These are phyloP conservation scores for Ctenochaetus hawaiiensis DNA, from an alignment of 2,797 vertebrate genomes.

Conservation along the genomic window DNA sequence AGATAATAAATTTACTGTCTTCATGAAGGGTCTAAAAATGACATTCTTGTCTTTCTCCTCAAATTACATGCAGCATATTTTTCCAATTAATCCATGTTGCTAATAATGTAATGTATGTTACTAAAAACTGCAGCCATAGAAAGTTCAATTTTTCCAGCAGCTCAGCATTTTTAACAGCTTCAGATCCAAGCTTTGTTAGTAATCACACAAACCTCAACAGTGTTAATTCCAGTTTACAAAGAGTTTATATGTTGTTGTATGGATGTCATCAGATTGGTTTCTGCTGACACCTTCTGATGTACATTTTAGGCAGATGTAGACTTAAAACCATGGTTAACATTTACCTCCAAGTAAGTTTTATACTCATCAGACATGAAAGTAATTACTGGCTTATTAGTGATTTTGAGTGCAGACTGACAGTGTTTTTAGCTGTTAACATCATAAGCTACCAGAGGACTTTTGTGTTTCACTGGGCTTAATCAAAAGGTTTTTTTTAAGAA, in stretches of 20 bases:
- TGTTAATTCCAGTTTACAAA: neutral
- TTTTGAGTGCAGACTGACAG: neutral
- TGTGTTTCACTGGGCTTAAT: neutral
- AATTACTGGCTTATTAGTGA: neutral
- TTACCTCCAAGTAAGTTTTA: neutral
- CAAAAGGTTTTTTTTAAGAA: too few relatives aligned
- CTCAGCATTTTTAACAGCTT: conserved; percentile 15
- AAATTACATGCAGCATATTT: too few relatives aligned
- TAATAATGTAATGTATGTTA: too few relatives aligned
- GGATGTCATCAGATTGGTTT: neutral
- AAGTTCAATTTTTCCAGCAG: conserved; percentile 2
- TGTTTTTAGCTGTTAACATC: neutral
- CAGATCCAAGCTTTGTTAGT: neutral
- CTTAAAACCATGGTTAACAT: neutral
- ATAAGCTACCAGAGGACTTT: neutral
- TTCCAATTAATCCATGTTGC: too few relatives aligned
- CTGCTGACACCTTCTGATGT: neutral
- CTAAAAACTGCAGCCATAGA: neutral
- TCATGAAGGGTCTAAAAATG: neutral
- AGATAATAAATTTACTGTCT: neutral
- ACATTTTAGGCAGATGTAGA: neutral
- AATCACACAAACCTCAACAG: conserved; percentile 3
- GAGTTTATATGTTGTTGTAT: neutral
- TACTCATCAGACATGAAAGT: neutral
- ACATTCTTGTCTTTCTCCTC: neutral